These are phyloP conservation scores for Eristalinus aeneus DNA, from an alignment of 2,888 invertebrate genomes.

Conservation along the genomic window DNA sequence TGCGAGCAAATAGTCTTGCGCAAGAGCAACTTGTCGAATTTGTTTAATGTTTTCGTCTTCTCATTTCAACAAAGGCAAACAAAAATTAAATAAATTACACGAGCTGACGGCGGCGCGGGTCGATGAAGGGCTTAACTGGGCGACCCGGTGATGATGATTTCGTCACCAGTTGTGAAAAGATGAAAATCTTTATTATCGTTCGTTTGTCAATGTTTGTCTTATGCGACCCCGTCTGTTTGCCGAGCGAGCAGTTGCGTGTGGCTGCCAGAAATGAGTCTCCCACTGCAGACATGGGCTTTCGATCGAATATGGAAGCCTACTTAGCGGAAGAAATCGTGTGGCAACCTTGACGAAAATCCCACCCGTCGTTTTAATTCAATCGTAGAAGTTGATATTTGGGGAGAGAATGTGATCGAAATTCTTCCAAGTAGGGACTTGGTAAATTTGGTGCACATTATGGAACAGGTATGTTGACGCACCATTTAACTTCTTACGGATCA, in stretches of 20 bases:
- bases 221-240: background rate
- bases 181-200: background rate
- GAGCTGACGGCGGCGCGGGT: background rate
- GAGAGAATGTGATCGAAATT: background rate
- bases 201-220: slow-evolving; percentile 18
- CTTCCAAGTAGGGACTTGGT: background rate
- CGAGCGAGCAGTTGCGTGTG: background rate
- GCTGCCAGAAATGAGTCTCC: background rate
- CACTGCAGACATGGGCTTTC: background rate
- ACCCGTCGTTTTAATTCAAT: background rate
- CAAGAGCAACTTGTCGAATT: slow-evolving; percentile 14
- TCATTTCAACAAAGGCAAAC: background rate
- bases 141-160: background rate
- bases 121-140: background rate
- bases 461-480: background rate
- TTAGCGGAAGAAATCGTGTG: background rate
- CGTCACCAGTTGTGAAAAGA: slow-evolving; percentile 13
- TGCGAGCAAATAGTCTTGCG: slow-evolving; percentile 17
- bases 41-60: background rate
- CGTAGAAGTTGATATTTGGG: background rate
- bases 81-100: slow-evolving; percentile 4
- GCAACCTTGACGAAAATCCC: background rate
- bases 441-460: background rate
- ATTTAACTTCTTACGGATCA: background rate
- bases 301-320: background rate